These are phyloP conservation scores for Brevimyrus niger DNA, from an alignment of 2,113 vertebrate species.

Conservation along the genomic window DNA sequence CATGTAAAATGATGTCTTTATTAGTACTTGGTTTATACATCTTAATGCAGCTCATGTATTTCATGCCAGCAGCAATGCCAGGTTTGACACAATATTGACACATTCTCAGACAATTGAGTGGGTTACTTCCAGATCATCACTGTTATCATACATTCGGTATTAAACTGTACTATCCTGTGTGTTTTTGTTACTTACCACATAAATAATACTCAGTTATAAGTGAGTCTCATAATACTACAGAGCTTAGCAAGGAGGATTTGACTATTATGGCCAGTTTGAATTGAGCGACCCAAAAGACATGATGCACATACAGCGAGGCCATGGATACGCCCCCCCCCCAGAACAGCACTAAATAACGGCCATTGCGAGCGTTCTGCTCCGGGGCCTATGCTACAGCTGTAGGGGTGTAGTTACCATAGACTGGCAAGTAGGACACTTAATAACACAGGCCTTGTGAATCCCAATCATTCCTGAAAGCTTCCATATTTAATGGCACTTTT, in stretches of 20 bases:
- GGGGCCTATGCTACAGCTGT: neutral
- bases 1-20: neutral
- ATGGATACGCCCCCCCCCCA: neutral
- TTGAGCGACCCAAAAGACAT: neutral
- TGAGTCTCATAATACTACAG: neutral
- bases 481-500: conserved; percentile 17
- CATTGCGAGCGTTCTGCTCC: neutral
- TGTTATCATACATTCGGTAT: neutral
- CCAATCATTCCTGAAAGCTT: neutral
- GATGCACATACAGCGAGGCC: neutral
- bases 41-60: neutral
- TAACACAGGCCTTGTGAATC: neutral
- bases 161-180: neutral
- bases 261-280: neutral
- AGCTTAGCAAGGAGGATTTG: neutral
- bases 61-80: neutral
- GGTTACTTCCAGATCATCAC: neutral
- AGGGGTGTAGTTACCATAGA: neutral
- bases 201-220: neutral
- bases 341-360: neutral
- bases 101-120: neutral
- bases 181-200: neutral
- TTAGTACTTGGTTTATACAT: neutral
- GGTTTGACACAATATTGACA: neutral
- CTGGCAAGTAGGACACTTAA: neutral